A percentile compares a stretch with the other conserved stretches of the same genome.
These are phyloP conservation scores for Desmodus rotundus DNA, from an alignment of 2,113 vertebrate species.

Conservation along the genomic window DNA sequence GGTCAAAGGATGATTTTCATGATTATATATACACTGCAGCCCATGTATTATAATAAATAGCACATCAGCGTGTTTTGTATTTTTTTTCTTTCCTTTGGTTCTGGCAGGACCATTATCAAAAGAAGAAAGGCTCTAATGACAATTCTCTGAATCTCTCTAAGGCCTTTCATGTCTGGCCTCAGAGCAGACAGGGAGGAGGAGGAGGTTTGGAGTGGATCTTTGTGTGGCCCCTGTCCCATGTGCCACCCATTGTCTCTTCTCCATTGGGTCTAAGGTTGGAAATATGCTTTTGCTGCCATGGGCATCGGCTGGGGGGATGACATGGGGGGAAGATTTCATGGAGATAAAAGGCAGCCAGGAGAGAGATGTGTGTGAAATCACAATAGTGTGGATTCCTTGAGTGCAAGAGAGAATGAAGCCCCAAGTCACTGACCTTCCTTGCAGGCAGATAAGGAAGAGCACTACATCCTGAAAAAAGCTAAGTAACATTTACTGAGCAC, in stretches of 20 bases:
- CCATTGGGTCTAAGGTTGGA: neutral
- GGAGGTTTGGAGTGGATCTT: neutral
- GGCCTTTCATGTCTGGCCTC: slow-evolving; percentile 66
- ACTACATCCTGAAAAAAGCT: neutral
- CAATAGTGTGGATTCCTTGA: slow-evolving; percentile 61
- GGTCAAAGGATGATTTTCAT: slow-evolving; percentile 58
- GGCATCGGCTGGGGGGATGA: neutral
- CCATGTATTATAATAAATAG: slow-evolving; percentile 55
- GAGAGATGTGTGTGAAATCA: slow-evolving; percentile 69
- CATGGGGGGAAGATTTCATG: slow-evolving; percentile 56
- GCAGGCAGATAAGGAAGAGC: neutral
- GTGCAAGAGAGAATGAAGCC: slow-evolving; percentile 60
- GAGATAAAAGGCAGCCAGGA: slow-evolving; percentile 58
- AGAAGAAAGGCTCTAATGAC: slow-evolving; percentile 61
- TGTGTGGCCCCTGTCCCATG: neutral
- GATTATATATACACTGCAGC: slow-evolving; percentile 55
- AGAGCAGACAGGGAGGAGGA: neutral
- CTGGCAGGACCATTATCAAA: slow-evolving; percentile 50
- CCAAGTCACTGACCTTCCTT: slow-evolving; percentile 38
- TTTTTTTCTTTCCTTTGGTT: slow-evolving; percentile 5
- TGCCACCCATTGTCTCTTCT: neutral
- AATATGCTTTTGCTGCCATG: neutral
- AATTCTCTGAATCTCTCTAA: slow-evolving; percentile 29
- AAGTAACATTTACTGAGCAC: neutral
- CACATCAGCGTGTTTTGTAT: slow-evolving; percentile 35